These are phyloP conservation scores for Bombus superbus DNA, from an alignment of 1,140 invertebrate species.

Conservation along the genomic window DNA sequence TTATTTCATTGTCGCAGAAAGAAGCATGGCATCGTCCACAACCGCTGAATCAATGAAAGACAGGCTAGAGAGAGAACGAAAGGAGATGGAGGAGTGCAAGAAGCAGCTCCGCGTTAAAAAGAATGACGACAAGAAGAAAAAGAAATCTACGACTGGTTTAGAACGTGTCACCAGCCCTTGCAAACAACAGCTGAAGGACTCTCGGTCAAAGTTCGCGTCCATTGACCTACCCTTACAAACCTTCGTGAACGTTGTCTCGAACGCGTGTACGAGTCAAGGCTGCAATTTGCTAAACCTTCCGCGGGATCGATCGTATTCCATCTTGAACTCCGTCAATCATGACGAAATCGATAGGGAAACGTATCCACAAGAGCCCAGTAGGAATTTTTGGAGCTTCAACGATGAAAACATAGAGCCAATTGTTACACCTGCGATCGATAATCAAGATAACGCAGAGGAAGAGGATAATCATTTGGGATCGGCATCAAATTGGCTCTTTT, in stretches of 20 bases:
- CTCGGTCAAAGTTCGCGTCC: not conserved
- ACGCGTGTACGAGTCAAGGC: not conserved
- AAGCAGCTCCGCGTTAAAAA: not conserved
- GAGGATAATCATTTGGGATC: rapidly evolving
- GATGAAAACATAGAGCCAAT: conserved; percentile 17
- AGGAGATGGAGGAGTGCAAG: conserved; percentile 61
- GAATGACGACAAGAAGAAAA: not conserved
- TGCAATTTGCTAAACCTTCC: not conserved
- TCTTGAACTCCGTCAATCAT: not conserved
- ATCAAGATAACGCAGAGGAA: conserved; percentile 13
- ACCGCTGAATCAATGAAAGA: not conserved
- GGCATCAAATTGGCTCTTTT: not conserved
- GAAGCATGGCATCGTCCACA: not conserved
- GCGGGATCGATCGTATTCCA: conserved; percentile 36
- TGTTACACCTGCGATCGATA: not conserved
- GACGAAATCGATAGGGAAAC: conserved; percentile 13
- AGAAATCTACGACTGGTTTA: not conserved
- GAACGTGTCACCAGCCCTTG: conserved; percentile 8
- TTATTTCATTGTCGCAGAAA: conserved; percentile 16
- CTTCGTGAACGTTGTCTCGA: not conserved
- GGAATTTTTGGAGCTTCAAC: not conserved
- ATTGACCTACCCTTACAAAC: not conserved
- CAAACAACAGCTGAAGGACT: conserved; percentile 11
- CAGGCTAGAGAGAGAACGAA: conserved; percentile 34
- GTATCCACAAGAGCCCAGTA: too few species aligned